Percentiles rank a stretch among this genome's conserved stretches.
Conservation (phyloP, 1,140 invertebrate genomes). For the Bombus soroeensis region DNA sequence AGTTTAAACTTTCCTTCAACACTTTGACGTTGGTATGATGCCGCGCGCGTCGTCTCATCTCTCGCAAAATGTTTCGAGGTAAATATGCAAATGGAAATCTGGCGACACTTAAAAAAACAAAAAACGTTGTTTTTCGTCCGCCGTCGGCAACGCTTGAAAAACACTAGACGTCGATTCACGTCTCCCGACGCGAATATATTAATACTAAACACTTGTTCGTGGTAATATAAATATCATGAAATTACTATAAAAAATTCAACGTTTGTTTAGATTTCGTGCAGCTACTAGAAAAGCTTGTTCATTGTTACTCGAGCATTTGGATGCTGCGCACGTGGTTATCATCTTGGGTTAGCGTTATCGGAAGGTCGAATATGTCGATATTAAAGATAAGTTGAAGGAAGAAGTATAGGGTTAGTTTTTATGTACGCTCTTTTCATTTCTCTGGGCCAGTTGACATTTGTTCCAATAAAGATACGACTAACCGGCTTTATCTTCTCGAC, state of each 20-base stretch:
- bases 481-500: not conserved
- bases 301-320: not conserved
- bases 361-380: conserved; percentile 55
- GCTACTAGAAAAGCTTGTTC: too few relatives aligned
- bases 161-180: too few relatives aligned
- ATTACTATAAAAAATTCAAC: not conserved
- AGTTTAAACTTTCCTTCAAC: not conserved
- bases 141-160: too few relatives aligned
- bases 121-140: too few relatives aligned
- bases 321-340: conserved; percentile 42
- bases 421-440: not conserved
- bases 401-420: conserved; percentile 44
- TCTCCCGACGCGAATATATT: too few relatives aligned
- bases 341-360: conserved; percentile 43
- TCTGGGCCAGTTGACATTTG: conserved; percentile 9
- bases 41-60: too few relatives aligned
- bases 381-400: conserved; percentile 55
- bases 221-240: not conserved
- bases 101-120: too few relatives aligned
- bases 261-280: not conserved
- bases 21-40: too few relatives aligned
- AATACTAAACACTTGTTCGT: not conserved
- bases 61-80: too few relatives aligned
- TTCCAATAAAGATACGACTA: not conserved
- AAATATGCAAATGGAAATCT: too few relatives aligned